These are phyloP conservation scores for Meloe dianella DNA, from an alignment of 2,888 invertebrate species.

Conservation along the genomic window DNA sequence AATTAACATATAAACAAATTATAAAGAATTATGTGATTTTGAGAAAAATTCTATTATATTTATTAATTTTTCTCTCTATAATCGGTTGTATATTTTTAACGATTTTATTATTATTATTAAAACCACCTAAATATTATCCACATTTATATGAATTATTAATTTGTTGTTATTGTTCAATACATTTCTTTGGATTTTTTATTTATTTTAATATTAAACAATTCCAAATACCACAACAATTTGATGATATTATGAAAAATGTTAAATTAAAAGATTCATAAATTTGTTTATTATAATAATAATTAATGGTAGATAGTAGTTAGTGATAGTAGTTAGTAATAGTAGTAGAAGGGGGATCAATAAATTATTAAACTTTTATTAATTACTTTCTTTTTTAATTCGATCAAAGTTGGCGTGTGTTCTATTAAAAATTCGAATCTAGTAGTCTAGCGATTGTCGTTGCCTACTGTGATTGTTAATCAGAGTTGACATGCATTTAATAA, in stretches of 20 bases:
- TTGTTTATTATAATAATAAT: conserved; percentile 6
- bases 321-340: too few species aligned
- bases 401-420: too few species aligned
- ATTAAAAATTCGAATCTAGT: too few species aligned
- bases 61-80: conserved; percentile 63
- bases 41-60: conserved; percentile 43
- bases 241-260: conserved; percentile 48
- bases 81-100: conserved; percentile 68
- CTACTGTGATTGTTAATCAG: too few species aligned
- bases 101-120: conserved; percentile 63
- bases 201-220: conserved; percentile 79
- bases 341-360: too few species aligned
- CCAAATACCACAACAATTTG: conserved; percentile 57
- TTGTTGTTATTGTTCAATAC: conserved; percentile 80
- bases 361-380: too few species aligned
- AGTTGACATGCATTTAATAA: too few species aligned
- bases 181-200: conserved; percentile 77
- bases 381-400: too few species aligned
- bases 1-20: conserved; percentile 46
- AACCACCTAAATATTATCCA: conserved; percentile 77
- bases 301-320: too few species aligned
- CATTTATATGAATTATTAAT: conserved; percentile 83
- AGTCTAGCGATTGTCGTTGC: too few species aligned
- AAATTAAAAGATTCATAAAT: conserved; percentile 42
- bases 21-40: conserved; percentile 46